A percentile compares a stretch with the other conserved stretches of the same genome.
phyloP scores from a whole-genome alignment of 2,797 vertebrate species.

The Enteromius viviparus region DNA sequence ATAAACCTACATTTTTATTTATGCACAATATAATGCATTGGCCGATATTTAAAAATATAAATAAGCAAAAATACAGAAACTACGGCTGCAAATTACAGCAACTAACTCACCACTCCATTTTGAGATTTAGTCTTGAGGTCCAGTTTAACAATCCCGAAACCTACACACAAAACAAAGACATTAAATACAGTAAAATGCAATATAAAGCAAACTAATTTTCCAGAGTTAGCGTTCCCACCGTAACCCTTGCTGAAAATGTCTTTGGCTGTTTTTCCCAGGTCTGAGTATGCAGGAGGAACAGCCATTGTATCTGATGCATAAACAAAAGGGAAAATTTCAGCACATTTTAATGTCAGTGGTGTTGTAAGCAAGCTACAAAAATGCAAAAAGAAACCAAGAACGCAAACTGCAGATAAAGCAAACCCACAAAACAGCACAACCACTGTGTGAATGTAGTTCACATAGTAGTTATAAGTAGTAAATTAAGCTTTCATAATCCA shows the following conservation, averaged over 20 bases:
- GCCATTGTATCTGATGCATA: slow-evolving; percentile 82
- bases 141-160: slow-evolving; percentile 92
- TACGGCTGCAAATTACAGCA: neutral
- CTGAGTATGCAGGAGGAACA: slow-evolving; percentile 90
- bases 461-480: neutral
- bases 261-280: slow-evolving; percentile 93
- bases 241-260: slow-evolving; percentile 97
- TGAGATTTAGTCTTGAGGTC: slow-evolving; percentile 95
- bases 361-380: too few relatives aligned
- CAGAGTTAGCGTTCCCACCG: slow-evolving; percentile 75
- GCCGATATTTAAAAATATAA: neutral
- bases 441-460: neutral
- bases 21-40: neutral
- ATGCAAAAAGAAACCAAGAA: neutral
- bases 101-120: slow-evolving; percentile 87
- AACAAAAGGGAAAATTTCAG: neutral
- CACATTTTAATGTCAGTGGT: neutral
- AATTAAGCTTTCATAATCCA: neutral
- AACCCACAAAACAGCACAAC: slow-evolving; percentile 1
- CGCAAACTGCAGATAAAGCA: neutral
- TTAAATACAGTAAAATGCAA: slow-evolving; percentile 4
- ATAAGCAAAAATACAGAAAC: neutral
- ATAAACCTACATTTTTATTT: neutral
- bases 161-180: slow-evolving; percentile 68
- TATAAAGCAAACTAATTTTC: neutral